Conservation (phyloP, 64 coral and sea anemone genomes). For the Actinia equina region DNA sequence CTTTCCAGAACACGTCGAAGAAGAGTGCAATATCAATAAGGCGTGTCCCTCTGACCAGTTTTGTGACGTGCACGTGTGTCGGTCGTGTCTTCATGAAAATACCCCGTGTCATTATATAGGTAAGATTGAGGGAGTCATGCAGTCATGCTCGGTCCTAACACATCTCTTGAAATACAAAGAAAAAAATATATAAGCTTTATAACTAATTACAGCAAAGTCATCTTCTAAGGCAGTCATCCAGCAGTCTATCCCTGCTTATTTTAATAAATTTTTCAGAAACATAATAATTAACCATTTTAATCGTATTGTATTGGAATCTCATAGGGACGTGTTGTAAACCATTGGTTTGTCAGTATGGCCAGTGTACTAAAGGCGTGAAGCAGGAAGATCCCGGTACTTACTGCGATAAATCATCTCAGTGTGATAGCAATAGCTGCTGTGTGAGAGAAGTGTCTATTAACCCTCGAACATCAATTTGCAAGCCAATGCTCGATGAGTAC, state of each 20-base stretch:
- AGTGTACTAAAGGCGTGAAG: conserved; percentile 74
- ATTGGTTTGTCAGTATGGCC: conserved; percentile 73
- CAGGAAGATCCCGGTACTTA: conserved; percentile 81
- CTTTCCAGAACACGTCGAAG: neutral
- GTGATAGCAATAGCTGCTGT: conserved; percentile 69
- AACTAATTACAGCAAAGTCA: too few relatives aligned
- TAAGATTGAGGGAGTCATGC: neutral
- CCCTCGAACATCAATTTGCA: conserved; percentile 66
- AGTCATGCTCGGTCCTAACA: too few relatives aligned
- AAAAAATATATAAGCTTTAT: too few relatives aligned
- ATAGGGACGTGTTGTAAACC: conserved; percentile 81
- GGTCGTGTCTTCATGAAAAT: conserved; percentile 49
- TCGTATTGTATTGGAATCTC: neutral
- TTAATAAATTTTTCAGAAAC: too few relatives aligned
- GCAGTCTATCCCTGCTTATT: too few relatives aligned
- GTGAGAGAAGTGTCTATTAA: conserved; percentile 80
- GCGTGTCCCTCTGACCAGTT: conserved; percentile 63
- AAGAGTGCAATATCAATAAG: conserved; percentile 87
- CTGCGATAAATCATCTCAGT: conserved; percentile 82
- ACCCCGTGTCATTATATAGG: conserved; percentile 77
- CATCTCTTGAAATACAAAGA: too few relatives aligned
- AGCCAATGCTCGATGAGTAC: conserved; percentile 78
- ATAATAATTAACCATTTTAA: neutral
- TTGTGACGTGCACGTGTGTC: conserved; percentile 82
- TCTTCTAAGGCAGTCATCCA: too few relatives aligned